Evolutionary conservation across 2,797 vertebrate genomes (phyloP), one percentile per base, ranked within the genome.

Genomic region (Amphiprion clarkii): DNA sequence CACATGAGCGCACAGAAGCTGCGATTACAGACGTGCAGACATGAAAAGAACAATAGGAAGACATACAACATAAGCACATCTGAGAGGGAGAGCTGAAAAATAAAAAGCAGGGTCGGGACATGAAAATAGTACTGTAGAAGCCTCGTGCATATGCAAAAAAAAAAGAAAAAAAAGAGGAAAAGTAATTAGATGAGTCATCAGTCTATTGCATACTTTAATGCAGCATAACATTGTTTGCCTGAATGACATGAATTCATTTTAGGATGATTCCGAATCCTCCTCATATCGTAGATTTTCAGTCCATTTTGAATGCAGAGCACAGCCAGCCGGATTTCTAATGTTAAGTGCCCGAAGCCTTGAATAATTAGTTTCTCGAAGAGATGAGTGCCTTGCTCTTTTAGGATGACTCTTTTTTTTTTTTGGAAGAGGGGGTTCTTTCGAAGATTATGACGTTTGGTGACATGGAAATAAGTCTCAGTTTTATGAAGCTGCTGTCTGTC

Each of bases 291-390:
- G 62, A 72, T 82, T 79, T 73, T 55, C 13, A 25, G 53, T 58
- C 23, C 31, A 67, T 67, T 85, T 64, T 74, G 25, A 76, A 79
- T 83, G 57, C 70, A 52, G 62, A 78, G 67, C 70, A 58, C 51
- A 72, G 59, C 23, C 2, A 6, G 53, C 0, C 6, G 49, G 40
- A 73, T 78, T 84, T 79, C 62, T 74, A 67, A 70, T 78, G 65
- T 70, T 84, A 78, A 85, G 62, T 65, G 78, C 76, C 56, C 23
- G 39, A 44, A 76, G 71, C 71, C 56, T 82, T 80, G 68, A 82
- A 78, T 84, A 84, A 83, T 86, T 69, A 81, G 71, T 76, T 79
- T 61, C 36, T 66, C 68, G 64, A 75, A 42, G 56, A 75, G 48
- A 83, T 64, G 57, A 79, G 46, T 52, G 71, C 23, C 39, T 59